Evolutionary conservation across 2,797 vertebrate species (phyloP).

Genomic region (Ctenopoma kingsleyae): DNA sequence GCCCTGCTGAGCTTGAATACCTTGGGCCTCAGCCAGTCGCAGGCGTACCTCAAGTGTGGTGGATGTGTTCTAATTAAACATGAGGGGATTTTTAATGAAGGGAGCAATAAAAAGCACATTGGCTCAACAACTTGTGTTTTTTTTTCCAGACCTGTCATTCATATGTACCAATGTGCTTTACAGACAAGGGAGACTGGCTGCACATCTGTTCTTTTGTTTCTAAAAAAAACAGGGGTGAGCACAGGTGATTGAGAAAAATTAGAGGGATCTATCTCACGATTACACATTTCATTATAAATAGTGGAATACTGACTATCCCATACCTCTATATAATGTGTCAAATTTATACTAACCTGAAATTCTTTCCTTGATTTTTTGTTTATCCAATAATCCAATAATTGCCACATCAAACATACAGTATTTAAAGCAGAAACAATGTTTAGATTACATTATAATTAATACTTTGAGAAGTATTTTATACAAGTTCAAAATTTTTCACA

Average conservation of each 20-base stretch:
- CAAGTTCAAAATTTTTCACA: too few species aligned
- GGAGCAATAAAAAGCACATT: conserved; percentile 71
- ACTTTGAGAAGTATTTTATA: too few species aligned
- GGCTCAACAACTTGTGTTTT: conserved; percentile 48
- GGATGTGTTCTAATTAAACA: conserved; percentile 82
- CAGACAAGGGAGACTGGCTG: conserved; percentile 24
- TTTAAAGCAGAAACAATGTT: too few species aligned
- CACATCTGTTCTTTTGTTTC: conserved; percentile 79
- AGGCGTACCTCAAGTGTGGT: conserved; percentile 73
- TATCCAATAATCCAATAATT: too few species aligned
- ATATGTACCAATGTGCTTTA: conserved; percentile 69
- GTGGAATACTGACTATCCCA: not conserved
- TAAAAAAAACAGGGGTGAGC: conserved; percentile 28
- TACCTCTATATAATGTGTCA: not conserved
- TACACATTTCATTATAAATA: conserved; percentile 70
- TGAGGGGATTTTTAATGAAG: conserved; percentile 79
- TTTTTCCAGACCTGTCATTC: conserved; percentile 72
- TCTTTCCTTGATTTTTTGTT: too few species aligned
- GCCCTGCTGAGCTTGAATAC: conserved; percentile 60
- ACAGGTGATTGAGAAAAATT: conserved; percentile 51
- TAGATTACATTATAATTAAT: too few species aligned
- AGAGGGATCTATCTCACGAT: conserved; percentile 50
- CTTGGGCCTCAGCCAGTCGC: conserved; percentile 67
- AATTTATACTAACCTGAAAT: too few species aligned
- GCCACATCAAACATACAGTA: too few species aligned